Evolutionary conservation across 2,797 vertebrate species (phyloP), one percentile per base, ranked within the genome.

Genomic region (Gouania willdenowi): DNA sequence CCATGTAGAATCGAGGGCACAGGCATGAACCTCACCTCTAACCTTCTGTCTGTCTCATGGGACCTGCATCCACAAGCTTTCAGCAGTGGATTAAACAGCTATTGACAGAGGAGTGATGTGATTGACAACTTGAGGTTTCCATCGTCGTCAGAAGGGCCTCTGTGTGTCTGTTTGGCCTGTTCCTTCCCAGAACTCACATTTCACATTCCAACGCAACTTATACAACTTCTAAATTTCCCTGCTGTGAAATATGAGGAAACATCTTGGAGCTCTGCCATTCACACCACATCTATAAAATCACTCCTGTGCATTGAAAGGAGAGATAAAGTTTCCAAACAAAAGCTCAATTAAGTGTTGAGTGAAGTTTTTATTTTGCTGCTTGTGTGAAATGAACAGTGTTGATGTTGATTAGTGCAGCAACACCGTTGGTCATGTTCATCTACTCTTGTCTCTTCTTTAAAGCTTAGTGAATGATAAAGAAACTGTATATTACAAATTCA

Each of bases 71-170:
- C 66, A 47, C 48, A 71, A 58, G 55, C 71, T 83, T 71, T 79
- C 77, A 79, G 35, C 71, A 58, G 22, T 49, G 65, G 79, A 82
- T 83, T 83, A 84, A 52, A 51, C 66, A 58, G 31, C 58, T 66
- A 77, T 78, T 84, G 81, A 81, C 77, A 71, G 78, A 77, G 41
- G 65, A 71, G 75, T 65, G 68, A 60, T 16, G 28, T 79, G 84
- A 82, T 64, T 84, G 84, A 84, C 80, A 81, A 35, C 49, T 66
- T 70, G 55, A 53, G 52, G 49, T 73, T 71, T 76, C 66, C 42
- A 57, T 70, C 53, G 52, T 51, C 26, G 51, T 79, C 73, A 61
- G 62, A 52, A 50, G 45, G 57, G 61, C 48, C 57, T 45, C 56
- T 66, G 44, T 14, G 13, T 67, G 42, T 71, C 37, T 65, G 59